Evolutionary conservation across 2,797 vertebrate species (phyloP), one percentile per base, ranked within the genome.

Genomic region (Enteromius thamalakanensis): DNA sequence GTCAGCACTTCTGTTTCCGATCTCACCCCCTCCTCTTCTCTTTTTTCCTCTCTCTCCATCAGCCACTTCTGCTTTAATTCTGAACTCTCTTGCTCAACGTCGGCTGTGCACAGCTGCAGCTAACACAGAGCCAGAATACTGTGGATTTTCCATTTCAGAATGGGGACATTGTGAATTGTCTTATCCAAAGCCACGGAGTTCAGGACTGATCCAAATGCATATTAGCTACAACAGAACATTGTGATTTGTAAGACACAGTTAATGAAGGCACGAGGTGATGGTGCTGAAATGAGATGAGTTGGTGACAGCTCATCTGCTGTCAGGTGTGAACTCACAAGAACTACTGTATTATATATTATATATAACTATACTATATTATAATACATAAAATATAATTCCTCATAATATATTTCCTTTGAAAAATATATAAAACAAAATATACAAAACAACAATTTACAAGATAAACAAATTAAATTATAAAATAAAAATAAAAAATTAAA

Each of bases 1-100:
- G 79, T 91, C 85, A 90, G 88, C 87, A 86, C 78, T 79, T 86
- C 58, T 75, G 79, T 80, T 90, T 92, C 90, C 79, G 72, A 40
- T 72, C 82, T 80, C 55, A 84, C 76, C 51, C 55, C 53, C 1
- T 79, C 42, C 34, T 86, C 78, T 74, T 65, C 42, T 86, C 81
- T 45, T 49, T 81, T 60, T 82, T 85, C 83, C 83, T 85, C 62
- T 71, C 29, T 70, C 47, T 55, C 37, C 69, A 74, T 86, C n/a
- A 72, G 47, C 42, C 37, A 81, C 74, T 87, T 87, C 72, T 75
- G 78, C 47, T 74, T 79, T 72, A 53, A 58, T 53, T 67, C 71
- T 17, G 45, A 67, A 65, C 68, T 67, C 72, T 80, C 71, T 29
- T 65, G 49, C 74, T 62, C 49, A 69, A 55, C 68, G 77, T n/a